Evolutionary conservation across 2,113 vertebrate species (phyloP).

Genomic region (Tympanuchus pallidicinctus): DNA sequence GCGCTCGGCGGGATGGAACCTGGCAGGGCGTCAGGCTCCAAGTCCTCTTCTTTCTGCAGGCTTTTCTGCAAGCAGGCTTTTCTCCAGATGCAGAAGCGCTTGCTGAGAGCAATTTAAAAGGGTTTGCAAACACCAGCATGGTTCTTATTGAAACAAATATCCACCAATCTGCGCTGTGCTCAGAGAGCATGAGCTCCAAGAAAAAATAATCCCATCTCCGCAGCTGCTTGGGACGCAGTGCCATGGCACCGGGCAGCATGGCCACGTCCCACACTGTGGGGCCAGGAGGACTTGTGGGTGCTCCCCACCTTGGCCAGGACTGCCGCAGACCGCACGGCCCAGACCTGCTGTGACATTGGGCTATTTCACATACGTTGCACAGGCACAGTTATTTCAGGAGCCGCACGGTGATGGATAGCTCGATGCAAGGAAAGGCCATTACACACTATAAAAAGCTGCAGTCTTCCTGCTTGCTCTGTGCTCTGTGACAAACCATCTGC

Average conservation of each 20-base stretch:
- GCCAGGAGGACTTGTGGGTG: neutral
- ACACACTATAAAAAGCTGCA: constrained; percentile 52
- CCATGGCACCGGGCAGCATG: neutral
- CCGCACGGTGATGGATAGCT: constrained; percentile 32
- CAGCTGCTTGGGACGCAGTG: neutral
- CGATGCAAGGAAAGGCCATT: constrained; percentile 57
- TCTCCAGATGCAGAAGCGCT: constrained; percentile 15
- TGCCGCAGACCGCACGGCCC: neutral
- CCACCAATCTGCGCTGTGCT: neutral
- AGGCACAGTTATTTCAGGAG: constrained; percentile 48
- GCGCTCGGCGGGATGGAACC: neutral
- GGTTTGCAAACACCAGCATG: constrained; percentile 52
- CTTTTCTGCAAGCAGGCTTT: constrained; percentile 3
- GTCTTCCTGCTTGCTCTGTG: constrained; percentile 46
- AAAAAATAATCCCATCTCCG: neutral
- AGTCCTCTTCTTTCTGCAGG: neutral
- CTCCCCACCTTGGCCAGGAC: neutral
- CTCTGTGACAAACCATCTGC: constrained; percentile 69
- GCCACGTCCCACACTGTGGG: neutral
- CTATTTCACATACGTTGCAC: neutral
- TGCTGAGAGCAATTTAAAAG: constrained; percentile 36
- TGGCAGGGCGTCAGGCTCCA: constrained; percentile 18
- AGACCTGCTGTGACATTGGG: neutral
- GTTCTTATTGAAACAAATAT: constrained; percentile 17
- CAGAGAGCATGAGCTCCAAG: neutral